Evolutionary conservation across 2,888 invertebrate species (phyloP), one percentile per base, ranked within the genome.

Genomic region (Doris montereyensis): DNA sequence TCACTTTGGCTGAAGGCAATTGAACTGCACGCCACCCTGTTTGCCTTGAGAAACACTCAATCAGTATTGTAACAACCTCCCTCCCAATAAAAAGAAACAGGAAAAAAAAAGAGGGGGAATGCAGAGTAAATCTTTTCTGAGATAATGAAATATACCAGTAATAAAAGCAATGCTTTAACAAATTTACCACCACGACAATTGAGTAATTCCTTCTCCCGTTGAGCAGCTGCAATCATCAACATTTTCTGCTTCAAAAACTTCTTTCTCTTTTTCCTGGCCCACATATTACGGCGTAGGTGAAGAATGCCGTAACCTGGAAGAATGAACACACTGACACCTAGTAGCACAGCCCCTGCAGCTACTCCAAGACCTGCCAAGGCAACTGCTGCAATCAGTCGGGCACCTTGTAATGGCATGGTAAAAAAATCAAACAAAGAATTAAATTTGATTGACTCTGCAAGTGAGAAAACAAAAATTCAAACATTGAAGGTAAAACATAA

Each of bases 241-340:
- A 10, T 65, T 67, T 0, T 57, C 65, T 17, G 24, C 41, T 13
- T 71, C 17, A 30, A 32, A 62, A 28, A 57, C 41, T 0, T 41
- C 65, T 32, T 79, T 26, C 67, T 30, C 26, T 74, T 65, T 71
- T 67, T 8, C 24, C 62, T 68, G 3, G 75, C 76, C 62, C 76
- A 62, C 75, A 84, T 81, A 17, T 85, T 78, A 2, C 81, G 58
- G 72, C 84, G 84, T 21, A 86, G 85, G 68, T 83, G 83, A 76
- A 85, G 85, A 0, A 85, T 88, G 10, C 88, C 89, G 58, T 89
- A 89, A 1, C 88, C 86, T 0, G 91, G 91, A 10, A 91, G 84
- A 17, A 88, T 87, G 60, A 91, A 84, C 10, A 89, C 84, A 62
- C 90, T 89, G 17, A 89, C 82, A 2, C 90, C 89, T 8, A 90